Evolutionary conservation across 2,797 vertebrate species (phyloP), one percentile per base, ranked within the genome.

Genomic region (Gorsachius magnificus): DNA sequence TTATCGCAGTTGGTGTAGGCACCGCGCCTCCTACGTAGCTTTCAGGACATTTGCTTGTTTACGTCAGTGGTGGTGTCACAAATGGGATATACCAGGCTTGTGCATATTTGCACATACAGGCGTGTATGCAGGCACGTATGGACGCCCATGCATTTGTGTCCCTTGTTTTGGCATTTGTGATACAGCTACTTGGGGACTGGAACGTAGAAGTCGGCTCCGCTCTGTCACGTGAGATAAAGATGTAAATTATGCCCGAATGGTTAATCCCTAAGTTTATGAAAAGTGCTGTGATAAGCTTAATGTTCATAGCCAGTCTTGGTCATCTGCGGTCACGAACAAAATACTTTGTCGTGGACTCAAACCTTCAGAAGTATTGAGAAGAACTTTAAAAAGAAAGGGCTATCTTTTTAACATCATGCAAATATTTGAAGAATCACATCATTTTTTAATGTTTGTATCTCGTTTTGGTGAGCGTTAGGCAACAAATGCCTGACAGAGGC

Each of bases 71-170:
- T 46, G 45, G 31, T 41, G 48, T 82, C 83, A 45, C 43, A 63
- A 20, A 41, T 63, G 38, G 70, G n/a, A 14, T 86, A 11, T 41
- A 51, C 21, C 29, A 43, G 25, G 16, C 28, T 65, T 31, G 24
- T 25, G 26, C 6, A 0, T 36, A 26, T 57, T 66, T 91, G 43
- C 22, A 31, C 0, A 0, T 76, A 68, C 13, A 17, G 35, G 16
- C 0, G 0, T 5, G 29, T 72, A 6, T 56, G 43, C 48, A 68
- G 53, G 41, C 38, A 22, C 2, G 2, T 58, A 24, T 4, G 63
- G 61, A 19, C 2, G 2, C 21, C 58, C 1, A 1, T 28, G 38
- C 24, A 4, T 50, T 79, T 69, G 33, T 70, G 20, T 38, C 18
- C 28, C 48, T 68, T 43, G 14, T 53, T 91, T 80, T 69, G 56